Evolutionary conservation across 2,113 vertebrate species (phyloP).

Genomic region (Campylomormyrus tamandua): DNA sequence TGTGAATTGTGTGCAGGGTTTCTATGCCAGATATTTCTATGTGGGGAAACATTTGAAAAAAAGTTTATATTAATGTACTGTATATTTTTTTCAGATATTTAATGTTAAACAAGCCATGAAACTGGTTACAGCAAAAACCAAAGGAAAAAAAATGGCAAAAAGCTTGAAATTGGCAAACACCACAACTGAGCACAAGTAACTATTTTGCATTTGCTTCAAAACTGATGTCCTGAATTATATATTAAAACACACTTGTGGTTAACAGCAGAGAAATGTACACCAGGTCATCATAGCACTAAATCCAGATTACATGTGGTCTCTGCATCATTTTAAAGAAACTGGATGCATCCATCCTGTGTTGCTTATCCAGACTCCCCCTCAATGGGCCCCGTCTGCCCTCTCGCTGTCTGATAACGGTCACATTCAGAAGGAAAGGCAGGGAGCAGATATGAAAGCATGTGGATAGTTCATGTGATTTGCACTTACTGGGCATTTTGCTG

Average conservation of each 20-base stretch:
- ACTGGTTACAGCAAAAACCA: not conserved
- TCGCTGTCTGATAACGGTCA: conserved; percentile 36
- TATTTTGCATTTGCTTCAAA: not conserved
- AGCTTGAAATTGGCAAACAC: not conserved
- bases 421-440: conserved; percentile 46
- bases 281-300: not conserved
- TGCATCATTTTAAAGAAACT: not conserved
- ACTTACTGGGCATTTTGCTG: not conserved
- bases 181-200: not conserved
- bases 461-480: conserved; percentile 31
- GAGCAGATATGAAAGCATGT: conserved; percentile 33
- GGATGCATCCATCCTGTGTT: conserved; percentile 19
- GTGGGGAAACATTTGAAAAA: not conserved
- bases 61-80: not conserved
- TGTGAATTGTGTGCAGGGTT: not conserved
- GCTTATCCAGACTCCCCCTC: conserved; percentile 50
- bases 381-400: conserved; percentile 39
- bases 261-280: not conserved
- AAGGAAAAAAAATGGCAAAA: not conserved
- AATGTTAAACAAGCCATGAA: not conserved
- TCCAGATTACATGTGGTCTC: conserved; percentile 12
- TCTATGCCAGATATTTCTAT: not conserved
- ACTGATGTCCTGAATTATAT: not conserved
- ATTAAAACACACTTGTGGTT: not conserved
- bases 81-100: not conserved